A percentile compares a stretch with the other conserved stretches of the same genome.
Conservation (phyloP, 2,888 invertebrate species). For the Parnassius glacialis region DNA sequence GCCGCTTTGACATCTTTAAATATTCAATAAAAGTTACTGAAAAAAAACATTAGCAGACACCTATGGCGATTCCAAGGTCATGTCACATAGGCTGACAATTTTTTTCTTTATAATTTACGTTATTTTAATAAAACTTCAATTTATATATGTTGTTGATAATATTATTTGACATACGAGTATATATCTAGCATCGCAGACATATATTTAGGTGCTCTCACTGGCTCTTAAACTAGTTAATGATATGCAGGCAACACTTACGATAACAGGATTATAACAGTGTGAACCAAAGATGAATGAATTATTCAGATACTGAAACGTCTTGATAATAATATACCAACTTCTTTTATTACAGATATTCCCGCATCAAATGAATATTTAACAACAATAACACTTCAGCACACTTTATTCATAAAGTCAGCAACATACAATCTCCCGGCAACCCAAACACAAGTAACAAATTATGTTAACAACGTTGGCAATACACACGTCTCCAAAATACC, state of each 20-base stretch:
- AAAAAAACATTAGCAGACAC: too few species aligned
- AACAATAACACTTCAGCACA: slow-evolving; percentile 16
- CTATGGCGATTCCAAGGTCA: too few species aligned
- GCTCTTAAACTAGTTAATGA: not conserved
- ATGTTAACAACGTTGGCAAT: not conserved
- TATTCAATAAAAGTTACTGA: too few species aligned
- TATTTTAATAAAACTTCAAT: too few species aligned
- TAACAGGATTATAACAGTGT: not conserved
- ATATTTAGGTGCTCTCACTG: too few species aligned
- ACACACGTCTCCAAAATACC: slow-evolving; percentile 5
- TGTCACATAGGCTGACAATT: too few species aligned
- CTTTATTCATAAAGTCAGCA: slow-evolving; percentile 2
- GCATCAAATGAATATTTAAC: slow-evolving; percentile 20
- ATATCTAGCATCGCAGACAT: too few species aligned
- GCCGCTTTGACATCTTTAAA: too few species aligned
- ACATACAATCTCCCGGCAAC: not conserved
- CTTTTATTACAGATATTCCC: slow-evolving; percentile 13
- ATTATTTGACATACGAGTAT: too few species aligned
- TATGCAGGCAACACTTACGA: not conserved
- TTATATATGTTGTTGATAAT: too few species aligned
- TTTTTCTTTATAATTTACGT: too few species aligned
- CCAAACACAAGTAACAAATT: slow-evolving; percentile 7
- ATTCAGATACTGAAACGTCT: not conserved
- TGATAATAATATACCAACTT: not conserved
- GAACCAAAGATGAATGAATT: not conserved